A percentile compares a stretch with the other conserved stretches of the same genome.
These are phyloP conservation scores for Brotogeris chrysoptera DNA, from an alignment of 2,797 vertebrate species.

Conservation along the genomic window DNA sequence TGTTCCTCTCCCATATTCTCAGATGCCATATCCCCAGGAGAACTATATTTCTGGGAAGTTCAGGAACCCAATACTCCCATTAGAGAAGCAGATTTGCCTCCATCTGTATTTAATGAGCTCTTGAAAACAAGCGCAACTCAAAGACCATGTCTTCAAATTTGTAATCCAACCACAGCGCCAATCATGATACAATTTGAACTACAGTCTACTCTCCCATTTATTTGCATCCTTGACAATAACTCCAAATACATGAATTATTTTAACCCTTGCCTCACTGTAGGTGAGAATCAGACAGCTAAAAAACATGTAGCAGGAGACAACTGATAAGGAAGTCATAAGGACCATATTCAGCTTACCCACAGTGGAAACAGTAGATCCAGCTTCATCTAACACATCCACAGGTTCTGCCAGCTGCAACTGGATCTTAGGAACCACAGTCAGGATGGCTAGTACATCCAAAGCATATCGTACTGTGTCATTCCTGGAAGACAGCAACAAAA, in stretches of 20 bases:
- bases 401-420: slow-evolving; percentile 92
- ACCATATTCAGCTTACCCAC: slow-evolving; percentile 84
- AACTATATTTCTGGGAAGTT: background rate
- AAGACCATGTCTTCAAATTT: background rate
- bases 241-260: background rate
- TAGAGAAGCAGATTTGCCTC: background rate
- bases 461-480: slow-evolving; percentile 98
- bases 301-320: background rate
- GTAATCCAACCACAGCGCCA: background rate
- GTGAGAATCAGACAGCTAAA: background rate
- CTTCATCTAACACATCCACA: slow-evolving; percentile 93
- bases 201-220: background rate
- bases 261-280: background rate
- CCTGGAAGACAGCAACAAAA: slow-evolving; percentile 72
- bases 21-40: background rate
- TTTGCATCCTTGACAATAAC: background rate
- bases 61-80: background rate
- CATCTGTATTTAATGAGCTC: background rate
- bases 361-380: slow-evolving; percentile 91
- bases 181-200: background rate
- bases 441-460: slow-evolving; percentile 94
- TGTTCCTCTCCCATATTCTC: background rate
- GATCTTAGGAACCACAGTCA: slow-evolving; percentile 97
- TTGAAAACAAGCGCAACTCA: background rate
- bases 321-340: background rate